These are phyloP conservation scores for Meta bourneti DNA, from an alignment of 2,888 invertebrate genomes.

Conservation along the genomic window DNA sequence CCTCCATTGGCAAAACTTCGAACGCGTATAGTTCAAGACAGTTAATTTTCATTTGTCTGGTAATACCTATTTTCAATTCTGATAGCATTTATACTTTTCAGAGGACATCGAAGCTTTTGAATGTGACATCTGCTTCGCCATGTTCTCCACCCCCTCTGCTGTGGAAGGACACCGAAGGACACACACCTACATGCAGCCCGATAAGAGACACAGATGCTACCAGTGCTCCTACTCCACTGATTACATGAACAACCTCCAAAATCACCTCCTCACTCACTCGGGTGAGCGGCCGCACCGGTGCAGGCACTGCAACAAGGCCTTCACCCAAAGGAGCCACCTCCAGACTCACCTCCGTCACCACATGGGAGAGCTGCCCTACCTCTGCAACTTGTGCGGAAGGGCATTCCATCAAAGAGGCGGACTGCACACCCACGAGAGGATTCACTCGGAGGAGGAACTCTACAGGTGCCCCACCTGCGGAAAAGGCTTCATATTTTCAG, in stretches of 20 bases:
- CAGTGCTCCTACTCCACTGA: not conserved
- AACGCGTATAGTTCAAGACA: no score
- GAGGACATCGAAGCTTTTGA: not conserved
- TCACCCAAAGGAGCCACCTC: no score
- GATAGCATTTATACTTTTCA: not conserved
- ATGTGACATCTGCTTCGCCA: not conserved
- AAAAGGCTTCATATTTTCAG: not conserved
- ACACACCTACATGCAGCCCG: not conserved
- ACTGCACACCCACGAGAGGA: not conserved
- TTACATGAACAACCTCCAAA: no score
- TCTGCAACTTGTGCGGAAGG: conserved; percentile 19
- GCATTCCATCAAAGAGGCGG: not conserved
- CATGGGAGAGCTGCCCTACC: not conserved
- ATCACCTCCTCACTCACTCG: no score
- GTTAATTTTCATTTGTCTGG: no score
- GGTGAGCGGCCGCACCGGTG: no score
- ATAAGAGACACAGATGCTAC: not conserved
- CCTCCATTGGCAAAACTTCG: no score
- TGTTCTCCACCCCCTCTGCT: not conserved
- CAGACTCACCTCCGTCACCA: not conserved
- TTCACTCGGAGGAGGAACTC: conserved; percentile 21
- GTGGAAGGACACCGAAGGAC: not conserved
- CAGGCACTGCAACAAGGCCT: no score
- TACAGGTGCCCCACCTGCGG: not conserved
- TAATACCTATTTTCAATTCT: not conserved